Base-by-base conservation (phyloP, 1,140 invertebrate genomes). In the Drosophila biarmipes region DNA sequence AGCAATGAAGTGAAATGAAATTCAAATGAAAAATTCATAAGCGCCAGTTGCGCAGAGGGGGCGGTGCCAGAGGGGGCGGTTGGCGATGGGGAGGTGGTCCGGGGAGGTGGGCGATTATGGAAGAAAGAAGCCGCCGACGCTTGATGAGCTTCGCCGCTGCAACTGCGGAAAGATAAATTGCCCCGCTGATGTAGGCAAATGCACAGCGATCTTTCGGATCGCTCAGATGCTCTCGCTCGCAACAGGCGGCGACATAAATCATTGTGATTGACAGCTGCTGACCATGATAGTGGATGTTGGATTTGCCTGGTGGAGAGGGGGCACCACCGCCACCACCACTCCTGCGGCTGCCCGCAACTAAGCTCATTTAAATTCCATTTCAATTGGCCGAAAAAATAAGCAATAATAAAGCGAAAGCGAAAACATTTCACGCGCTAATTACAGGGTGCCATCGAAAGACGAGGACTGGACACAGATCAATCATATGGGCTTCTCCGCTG, bases 91-190 rank as follows among this genome's bases (percentile, higher is more conserved):
- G 37, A 21, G 2, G 45, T 7, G 14, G 45, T 17, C 42, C 35
- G 62, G 61, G 61, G 58, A 63, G 46, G 62, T 61, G 62, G 64
- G 57, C 57, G 58, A 78, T 86, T 89, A 87, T 82, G 73, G 73
- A 77, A 89, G 84, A 89, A 89, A 90, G 84, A 89, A 56, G 85
- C 84, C 84, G 82, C 75, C 81, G 79, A 21, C 51, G 63, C 66
- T 77, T 87, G 82, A 89, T 89, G 84, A 89, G 82, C 76, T 86
- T 51, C 42, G 63, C 64, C 64, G 84, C 67, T 89, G 84, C 84
- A 89, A 85, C 78, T 78, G 82, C 79, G 82, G 87, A 87, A 90
- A 90, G 87, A 90, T 90, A 87, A 90, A 90, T 90, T 90, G 87
- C 78, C 79, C 61, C 77, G 81, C 75, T 75, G 87, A 64, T 89